Evolutionary conservation across 2,797 vertebrate species (phyloP), one percentile per base, ranked within the genome.

Genomic region (Parauchenoglanis ngamensis): DNA sequence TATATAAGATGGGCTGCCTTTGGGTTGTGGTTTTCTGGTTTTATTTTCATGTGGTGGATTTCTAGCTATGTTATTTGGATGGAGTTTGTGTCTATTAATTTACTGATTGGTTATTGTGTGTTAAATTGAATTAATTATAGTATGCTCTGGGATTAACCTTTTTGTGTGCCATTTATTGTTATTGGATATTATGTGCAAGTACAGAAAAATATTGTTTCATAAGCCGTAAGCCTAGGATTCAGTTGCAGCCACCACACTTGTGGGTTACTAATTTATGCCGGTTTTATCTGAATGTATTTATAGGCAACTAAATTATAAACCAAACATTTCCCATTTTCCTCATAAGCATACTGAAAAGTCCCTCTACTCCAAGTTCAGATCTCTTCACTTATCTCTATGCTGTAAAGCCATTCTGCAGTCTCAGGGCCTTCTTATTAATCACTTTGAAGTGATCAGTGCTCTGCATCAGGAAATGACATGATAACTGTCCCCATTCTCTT

Each of bases 151-250:
- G 19, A 87, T 82, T 72, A 87, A 76, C 65, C 75, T 65, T 78
- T 84, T 84, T 65, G 35, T 86, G 59, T 88, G 85, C 85, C 89
- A 86, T 84, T 89, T 87, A 63, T 82, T 80, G 79, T 84, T 87
- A 88, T 89, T 85, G 76, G 57, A 90, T 92, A 89, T 87, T 83
- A 63, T 92, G 65, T 79, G 72, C 73, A 88, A 73, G 86, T 67
- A 85, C 85, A 88, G 84, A 88, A 89, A 90, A 91, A 91, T 91
- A 91, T 90, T 91, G 59, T 88, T 90, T 87, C 57, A 89, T 88
- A 87, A 90, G 83, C 89, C 75, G 81, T 65, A 86, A 88, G 84
- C 89, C 75, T 88, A 85, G 84, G 83, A 83, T 54, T 83, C 86
- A 67, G n/a, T 84, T 72, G 49, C 70, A 87, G 4, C 63, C 23